Conservation (phyloP, 2,797 vertebrate genomes). For the Xenopus petersii region DNA sequence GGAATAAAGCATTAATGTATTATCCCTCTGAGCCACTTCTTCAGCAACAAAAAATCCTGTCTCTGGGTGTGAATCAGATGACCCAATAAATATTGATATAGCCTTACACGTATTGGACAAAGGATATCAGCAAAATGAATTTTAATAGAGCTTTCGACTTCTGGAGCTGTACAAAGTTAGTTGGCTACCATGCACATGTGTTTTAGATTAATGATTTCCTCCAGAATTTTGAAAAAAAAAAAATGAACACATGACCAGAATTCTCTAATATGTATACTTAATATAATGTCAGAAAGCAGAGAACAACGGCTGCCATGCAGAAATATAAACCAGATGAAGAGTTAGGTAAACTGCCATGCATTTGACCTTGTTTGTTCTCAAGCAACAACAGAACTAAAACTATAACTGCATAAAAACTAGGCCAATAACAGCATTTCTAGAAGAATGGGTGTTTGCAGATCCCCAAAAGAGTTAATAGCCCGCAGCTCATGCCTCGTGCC, state of each 20-base stretch:
- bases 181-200: background rate
- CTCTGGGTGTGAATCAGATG: no score
- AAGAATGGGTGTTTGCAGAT: background rate
- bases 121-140: background rate
- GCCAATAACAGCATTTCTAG: slow-evolving; percentile 20
- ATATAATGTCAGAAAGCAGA: background rate
- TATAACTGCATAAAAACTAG: background rate
- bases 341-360: slow-evolving; percentile 13
- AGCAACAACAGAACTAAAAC: slow-evolving; percentile 6
- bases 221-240: background rate
- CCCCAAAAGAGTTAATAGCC: slow-evolving; percentile 31
- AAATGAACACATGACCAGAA: background rate
- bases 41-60: no score
- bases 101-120: background rate
- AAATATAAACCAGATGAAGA: slow-evolving; percentile 12
- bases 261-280: background rate
- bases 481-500: background rate
- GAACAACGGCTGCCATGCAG: background rate
- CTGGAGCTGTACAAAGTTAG: background rate
- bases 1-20: no score
- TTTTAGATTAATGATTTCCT: slow-evolving; percentile 7
- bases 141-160: background rate
- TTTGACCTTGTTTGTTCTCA: slow-evolving; percentile 17
- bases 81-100: background rate
- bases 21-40: no score